Conservation (phyloP, 2,888 invertebrate species). For the Oconnorella tubifera region DNA sequence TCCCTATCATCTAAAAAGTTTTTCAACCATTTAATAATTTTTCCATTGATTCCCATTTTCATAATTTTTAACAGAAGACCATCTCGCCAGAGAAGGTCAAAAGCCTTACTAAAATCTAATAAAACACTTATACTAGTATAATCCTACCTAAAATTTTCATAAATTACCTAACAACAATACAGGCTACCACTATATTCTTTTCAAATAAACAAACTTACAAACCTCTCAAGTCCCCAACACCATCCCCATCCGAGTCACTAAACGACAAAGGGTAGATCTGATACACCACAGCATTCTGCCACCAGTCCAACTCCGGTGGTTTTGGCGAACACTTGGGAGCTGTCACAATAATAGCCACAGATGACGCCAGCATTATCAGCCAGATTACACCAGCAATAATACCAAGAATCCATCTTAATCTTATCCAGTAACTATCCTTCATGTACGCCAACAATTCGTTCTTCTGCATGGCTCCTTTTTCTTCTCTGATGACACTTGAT, state of each 20-base stretch:
- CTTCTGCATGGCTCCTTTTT: conserved; percentile 60
- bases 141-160: neutral
- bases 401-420: conserved; percentile 84
- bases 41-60: no score
- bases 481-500: conserved; percentile 5
- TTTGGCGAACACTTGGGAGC: conserved; percentile 69
- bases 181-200: no score
- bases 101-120: no score
- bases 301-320: conserved; percentile 72
- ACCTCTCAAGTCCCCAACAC: conserved; percentile 81
- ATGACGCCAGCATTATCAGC: conserved; percentile 87
- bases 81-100: neutral
- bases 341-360: conserved; percentile 82
- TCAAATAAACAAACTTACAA: no score
- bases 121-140: no score
- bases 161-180: no score
- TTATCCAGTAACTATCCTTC: conserved; percentile 95
- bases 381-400: conserved; percentile 87
- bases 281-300: conserved; percentile 75
- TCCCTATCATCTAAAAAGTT: no score
- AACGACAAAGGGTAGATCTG: conserved; percentile 68
- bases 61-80: no score
- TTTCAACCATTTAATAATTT: no score
- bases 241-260: conserved; percentile 69
- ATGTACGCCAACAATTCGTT: conserved; percentile 95